Evolutionary conservation across 2,113 vertebrate genomes (phyloP).

Genomic region (Sturnira hondurensis): DNA sequence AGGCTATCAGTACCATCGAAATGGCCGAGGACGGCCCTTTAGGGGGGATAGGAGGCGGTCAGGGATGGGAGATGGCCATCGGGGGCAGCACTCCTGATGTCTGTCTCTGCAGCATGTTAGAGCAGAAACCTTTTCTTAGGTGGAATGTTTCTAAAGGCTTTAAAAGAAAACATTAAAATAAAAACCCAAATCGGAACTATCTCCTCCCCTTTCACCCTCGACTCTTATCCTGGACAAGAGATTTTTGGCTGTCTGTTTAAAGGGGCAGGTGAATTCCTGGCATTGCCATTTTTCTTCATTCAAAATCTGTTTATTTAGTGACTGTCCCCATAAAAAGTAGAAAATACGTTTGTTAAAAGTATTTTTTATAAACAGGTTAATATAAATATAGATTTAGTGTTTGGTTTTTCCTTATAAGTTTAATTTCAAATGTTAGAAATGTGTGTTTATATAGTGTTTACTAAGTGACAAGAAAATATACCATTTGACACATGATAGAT

Average conservation of each 20-base stretch:
- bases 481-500: conserved; percentile 78
- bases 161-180: conserved; percentile 49
- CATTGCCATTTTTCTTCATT: conserved; percentile 54
- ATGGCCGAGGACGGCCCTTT: conserved; percentile 77
- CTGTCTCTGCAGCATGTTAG: background rate
- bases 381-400: conserved; percentile 76
- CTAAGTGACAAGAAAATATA: conserved; percentile 73
- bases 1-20: conserved; percentile 78
- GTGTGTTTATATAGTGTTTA: conserved; percentile 70
- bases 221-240: conserved; percentile 29
- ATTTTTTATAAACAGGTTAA: conserved; percentile 77
- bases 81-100: conserved; percentile 79
- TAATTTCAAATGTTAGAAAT: conserved; percentile 71
- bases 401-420: conserved; percentile 71
- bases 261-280: conserved; percentile 56
- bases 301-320: conserved; percentile 68
- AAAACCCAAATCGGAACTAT: conserved; percentile 48
- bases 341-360: conserved; percentile 75
- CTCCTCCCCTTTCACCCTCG: conserved; percentile 6
- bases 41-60: conserved; percentile 80
- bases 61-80: conserved; percentile 80
- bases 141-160: conserved; percentile 63
- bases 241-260: conserved; percentile 57
- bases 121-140: conserved; percentile 54
- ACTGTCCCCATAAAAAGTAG: conserved; percentile 60